Percentiles rank a stretch among this genome's conserved stretches.
Conservation (phyloP, 2,113 vertebrate genomes). For the Stictonetta naevosa region DNA sequence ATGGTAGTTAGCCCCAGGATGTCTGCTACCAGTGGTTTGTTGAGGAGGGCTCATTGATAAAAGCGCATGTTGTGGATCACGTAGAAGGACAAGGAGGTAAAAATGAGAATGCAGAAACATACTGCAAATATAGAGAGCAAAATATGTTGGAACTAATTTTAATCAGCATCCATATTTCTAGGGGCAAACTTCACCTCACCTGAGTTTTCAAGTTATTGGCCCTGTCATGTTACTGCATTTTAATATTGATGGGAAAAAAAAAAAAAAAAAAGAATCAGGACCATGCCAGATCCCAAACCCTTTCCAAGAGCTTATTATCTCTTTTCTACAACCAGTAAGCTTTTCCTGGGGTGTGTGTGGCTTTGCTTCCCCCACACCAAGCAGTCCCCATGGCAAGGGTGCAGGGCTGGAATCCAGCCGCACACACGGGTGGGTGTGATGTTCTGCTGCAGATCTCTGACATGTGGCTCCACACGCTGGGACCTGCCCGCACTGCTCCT, state of each 20-base stretch:
- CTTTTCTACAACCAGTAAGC: neutral
- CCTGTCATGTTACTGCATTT: neutral
- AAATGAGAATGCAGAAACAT: neutral
- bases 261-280: neutral
- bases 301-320: neutral
- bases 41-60: neutral
- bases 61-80: neutral
- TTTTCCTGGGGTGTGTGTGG: neutral
- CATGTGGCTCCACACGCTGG: rapidly evolving
- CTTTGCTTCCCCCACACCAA: neutral
- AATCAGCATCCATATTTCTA: neutral
- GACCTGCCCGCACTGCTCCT: neutral
- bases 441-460: neutral
- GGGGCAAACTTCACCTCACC: neutral
- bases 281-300: neutral
- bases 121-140: neutral
- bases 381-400: neutral
- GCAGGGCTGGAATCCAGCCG: neutral
- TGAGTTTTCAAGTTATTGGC: neutral
- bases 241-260: neutral
- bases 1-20: neutral
- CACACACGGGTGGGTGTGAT: rapidly evolving
- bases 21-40: neutral
- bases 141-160: neutral
- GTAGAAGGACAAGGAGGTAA: neutral